A percentile compares a stretch with the other conserved stretches of the same genome.
phyloP scores from a whole-genome alignment of 2,797 vertebrate species.

The Syncerus caffer region DNA sequence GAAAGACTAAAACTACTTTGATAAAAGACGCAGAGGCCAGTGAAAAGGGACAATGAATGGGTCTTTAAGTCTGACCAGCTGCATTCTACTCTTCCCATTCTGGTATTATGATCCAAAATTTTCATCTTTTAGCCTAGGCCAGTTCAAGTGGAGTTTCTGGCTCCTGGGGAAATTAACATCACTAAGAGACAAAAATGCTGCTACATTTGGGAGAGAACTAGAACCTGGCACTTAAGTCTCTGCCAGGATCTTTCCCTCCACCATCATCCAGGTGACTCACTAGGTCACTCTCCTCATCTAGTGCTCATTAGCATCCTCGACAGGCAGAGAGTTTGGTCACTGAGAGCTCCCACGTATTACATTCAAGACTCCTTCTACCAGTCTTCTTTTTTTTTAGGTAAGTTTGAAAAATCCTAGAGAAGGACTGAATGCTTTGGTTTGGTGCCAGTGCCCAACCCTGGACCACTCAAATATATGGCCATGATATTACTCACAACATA shows the following conservation, averaged over 20 bases:
- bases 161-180: background rate
- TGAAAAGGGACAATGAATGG: background rate
- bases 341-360: background rate
- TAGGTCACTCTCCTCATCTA: background rate
- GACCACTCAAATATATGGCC: background rate
- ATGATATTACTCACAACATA: background rate
- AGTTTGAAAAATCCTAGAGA: background rate
- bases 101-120: background rate
- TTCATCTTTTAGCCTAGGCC: background rate
- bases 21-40: background rate
- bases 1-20: background rate
- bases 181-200: background rate
- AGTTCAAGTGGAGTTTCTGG: background rate
- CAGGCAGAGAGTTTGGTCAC: background rate
- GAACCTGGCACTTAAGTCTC: background rate
- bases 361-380: background rate
- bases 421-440: constrained; percentile 28
- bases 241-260: background rate
- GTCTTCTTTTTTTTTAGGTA: background rate
- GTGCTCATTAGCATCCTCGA: background rate
- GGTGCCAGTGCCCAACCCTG: background rate
- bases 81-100: background rate
- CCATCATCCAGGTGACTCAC: background rate
- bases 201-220: background rate
- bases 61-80: background rate